Conservation (phyloP, 2,888 invertebrate species). For the Cephus pulcher region DNA sequence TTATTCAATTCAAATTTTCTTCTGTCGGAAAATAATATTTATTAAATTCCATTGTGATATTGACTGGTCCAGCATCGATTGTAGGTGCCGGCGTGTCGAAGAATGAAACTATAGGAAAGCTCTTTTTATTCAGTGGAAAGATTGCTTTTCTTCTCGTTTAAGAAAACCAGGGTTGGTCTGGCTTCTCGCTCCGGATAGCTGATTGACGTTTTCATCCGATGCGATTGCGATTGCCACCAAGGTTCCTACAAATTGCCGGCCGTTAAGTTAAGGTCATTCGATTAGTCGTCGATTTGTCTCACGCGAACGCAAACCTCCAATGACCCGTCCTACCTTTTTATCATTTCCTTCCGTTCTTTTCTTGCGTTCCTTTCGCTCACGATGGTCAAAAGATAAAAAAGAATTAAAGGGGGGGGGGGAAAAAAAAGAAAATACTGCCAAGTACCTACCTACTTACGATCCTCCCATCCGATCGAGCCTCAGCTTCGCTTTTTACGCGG, state of each 20-base stretch:
- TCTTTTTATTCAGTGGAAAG: neutral
- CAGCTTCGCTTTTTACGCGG: neutral
- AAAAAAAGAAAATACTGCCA: constrained; percentile 6
- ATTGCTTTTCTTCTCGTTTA: neutral
- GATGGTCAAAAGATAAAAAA: constrained; percentile 16
- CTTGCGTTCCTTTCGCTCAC: constrained; percentile 11
- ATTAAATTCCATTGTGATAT: neutral
- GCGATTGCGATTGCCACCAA: constrained; percentile 13
- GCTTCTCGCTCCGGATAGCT: constrained; percentile 10
- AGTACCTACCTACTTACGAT: neutral
- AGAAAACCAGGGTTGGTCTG: neutral
- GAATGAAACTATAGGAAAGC: neutral
- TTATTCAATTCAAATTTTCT: too few relatives aligned
- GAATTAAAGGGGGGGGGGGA: neutral
- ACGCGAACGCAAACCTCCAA: neutral
- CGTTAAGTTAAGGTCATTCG: constrained; percentile 28
- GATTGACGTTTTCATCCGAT: constrained; percentile 20
- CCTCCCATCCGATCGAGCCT: too few relatives aligned
- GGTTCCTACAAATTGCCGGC: constrained; percentile 22
- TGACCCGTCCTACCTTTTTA: constrained; percentile 4
- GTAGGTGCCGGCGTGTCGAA: neutral
- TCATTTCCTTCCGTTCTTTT: neutral
- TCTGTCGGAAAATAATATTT: too few relatives aligned
- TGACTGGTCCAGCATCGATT: neutral
- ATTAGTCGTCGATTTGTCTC: constrained; percentile 33